Evolutionary conservation across 2,113 vertebrate genomes (phyloP), one percentile per base, ranked within the genome.

Genomic region (Sceloporus undulatus): DNA sequence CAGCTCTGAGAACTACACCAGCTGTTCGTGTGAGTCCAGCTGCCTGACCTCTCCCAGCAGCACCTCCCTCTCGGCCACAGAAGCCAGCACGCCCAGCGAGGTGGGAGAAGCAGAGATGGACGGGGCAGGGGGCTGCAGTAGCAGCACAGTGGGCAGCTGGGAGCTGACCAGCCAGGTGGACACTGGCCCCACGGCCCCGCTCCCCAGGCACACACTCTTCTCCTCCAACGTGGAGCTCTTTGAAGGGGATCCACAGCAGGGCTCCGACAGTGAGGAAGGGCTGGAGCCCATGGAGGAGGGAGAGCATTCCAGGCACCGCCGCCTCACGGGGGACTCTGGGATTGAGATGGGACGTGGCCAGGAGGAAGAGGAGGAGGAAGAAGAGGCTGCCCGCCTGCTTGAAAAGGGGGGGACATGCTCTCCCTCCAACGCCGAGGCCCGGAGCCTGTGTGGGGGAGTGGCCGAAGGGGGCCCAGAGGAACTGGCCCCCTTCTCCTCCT

Each of bases 291-390:
- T 87, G 0, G 96, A 97, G 0, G 96, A 97, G 0, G 96, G 96
- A 2, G 85, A 90, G 59, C 98, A 97, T 85, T 97, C 96, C 94
- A 96, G 98, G 34, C 98, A 98, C 90, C 97, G 98, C 1, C 97
- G 97, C 34, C 96, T 99, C 25, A 99, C 98, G 0, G 98, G 99
- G 1, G 99, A 99, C 95, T 99, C 98, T 0, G 98, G 98, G 56
- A 99, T 99, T 0, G 99, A 99, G 95, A 98, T 99, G 52, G 96
- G 92, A 11, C 93, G 94, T 42, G 93, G 93, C 70, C 79, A 62
- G 2, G 94, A 95, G 18, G 94, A 95, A 56, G 94, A 94, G 16
- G 85, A 65, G 0, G 92, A 38, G 21, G 84, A 94, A 70, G 91
- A 91, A 0, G 91, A 90, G 40, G 88, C 91, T n/a, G 21, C 83